Evolutionary conservation across 2,113 vertebrate species (phyloP).

Genomic region (Scomber scombrus): DNA sequence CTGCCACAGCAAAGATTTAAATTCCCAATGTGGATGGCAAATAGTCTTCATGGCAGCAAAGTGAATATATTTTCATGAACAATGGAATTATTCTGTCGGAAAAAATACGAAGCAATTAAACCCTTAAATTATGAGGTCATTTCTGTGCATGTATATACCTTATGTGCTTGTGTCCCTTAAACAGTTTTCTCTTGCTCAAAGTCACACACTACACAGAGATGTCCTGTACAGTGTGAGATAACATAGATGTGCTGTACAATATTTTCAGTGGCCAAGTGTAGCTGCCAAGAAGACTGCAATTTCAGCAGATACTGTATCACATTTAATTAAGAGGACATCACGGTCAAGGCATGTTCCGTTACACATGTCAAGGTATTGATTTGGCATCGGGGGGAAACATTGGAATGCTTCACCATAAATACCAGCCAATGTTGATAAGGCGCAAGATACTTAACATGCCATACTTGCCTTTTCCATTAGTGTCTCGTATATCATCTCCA

Average conservation of each 20-base stretch:
- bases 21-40: not conserved
- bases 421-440: constrained; percentile 27
- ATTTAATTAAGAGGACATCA: constrained; percentile 63
- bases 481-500: constrained; percentile 23
- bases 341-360: constrained; percentile 49
- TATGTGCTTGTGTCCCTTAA: not conserved
- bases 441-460: constrained; percentile 40
- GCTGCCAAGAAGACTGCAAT: constrained; percentile 14
- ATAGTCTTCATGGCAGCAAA: not conserved
- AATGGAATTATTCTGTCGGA: not conserved
- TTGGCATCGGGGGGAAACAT: constrained; percentile 43
- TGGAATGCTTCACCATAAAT: constrained; percentile 40
- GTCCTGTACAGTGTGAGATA: constrained; percentile 3
- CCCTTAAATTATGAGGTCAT: not conserved
- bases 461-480: constrained; percentile 48
- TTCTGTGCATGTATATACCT: not conserved
- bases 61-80: not conserved
- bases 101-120: not conserved
- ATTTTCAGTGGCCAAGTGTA: constrained; percentile 8
- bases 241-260: constrained; percentile 37
- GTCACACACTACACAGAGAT: constrained; percentile 14
- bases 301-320: constrained; percentile 56
- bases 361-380: constrained; percentile 61
- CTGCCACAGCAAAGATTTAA: not conserved
- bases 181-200: constrained; percentile 49